Percentiles rank a stretch among this genome's conserved stretches.
Conservation (phyloP, 2,113 vertebrate species). For the Pionites leucogaster region DNA sequence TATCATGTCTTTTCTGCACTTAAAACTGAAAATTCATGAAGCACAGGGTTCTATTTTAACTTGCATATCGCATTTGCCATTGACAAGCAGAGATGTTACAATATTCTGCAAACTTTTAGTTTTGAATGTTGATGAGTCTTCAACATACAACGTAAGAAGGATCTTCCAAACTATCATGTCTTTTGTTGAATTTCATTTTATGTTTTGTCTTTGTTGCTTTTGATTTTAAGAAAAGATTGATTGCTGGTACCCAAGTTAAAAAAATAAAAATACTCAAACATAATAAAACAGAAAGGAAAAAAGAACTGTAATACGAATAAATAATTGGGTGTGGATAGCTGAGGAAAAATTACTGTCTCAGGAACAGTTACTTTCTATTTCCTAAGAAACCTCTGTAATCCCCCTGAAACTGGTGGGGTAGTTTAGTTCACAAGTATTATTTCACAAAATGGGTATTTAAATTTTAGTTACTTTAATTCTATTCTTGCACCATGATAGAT, state of each 20-base stretch:
- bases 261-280: neutral
- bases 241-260: neutral
- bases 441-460: neutral
- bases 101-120: slow-evolving; percentile 28
- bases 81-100: slow-evolving; percentile 38
- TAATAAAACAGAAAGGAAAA: neutral
- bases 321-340: neutral
- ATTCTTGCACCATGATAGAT: neutral
- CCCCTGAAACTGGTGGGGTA: neutral
- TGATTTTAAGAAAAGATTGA: neutral
- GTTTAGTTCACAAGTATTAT: neutral
- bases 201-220: neutral
- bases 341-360: neutral
- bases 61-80: neutral
- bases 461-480: neutral
- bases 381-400: neutral
- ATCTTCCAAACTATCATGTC: neutral
- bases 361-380: neutral
- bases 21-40: slow-evolving; percentile 56
- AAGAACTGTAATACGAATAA: neutral
- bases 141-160: neutral
- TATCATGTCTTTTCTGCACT: slow-evolving; percentile 40
- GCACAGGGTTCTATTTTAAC: slow-evolving; percentile 40
- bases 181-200: neutral
- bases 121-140: slow-evolving; percentile 51